Conservation (phyloP, 2,113 vertebrate genomes). For the Aptenodytes forsteri region DNA sequence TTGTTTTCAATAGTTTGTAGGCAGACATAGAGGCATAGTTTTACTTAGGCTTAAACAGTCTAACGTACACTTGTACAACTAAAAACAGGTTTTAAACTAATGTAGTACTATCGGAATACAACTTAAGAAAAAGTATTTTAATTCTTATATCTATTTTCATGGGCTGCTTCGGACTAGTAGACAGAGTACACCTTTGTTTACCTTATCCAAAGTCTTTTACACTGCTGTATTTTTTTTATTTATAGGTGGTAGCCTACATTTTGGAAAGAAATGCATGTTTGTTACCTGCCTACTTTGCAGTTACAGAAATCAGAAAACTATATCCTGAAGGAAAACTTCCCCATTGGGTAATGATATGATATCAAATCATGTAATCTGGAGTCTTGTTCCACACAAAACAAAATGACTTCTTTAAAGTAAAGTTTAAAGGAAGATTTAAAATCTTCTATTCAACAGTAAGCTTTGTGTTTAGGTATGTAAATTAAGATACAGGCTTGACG, state of each 20-base stretch:
- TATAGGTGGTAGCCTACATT: conserved; percentile 95
- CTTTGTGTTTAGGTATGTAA: not conserved
- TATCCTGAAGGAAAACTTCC: conserved; percentile 96
- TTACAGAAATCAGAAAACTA: conserved; percentile 95
- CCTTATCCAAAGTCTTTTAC: not conserved
- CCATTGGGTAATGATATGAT: conserved; percentile 86
- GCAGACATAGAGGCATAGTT: not conserved
- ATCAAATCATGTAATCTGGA: not conserved
- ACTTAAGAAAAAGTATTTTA: not conserved
- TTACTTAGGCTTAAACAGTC: not conserved
- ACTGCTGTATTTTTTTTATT: not conserved
- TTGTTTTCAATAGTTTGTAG: not conserved
- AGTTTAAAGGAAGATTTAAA: not conserved
- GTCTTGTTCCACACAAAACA: not conserved
- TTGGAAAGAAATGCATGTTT: conserved; percentile 97
- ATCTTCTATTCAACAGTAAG: not conserved
- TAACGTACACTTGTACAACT: not conserved
- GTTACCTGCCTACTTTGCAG: conserved; percentile 94
- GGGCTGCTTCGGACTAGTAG: not conserved
- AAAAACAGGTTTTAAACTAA: not conserved
- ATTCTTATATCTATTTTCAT: not conserved
- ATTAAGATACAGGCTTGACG: not conserved
- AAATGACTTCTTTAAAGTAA: not conserved
- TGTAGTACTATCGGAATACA: not conserved
- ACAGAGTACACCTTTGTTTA: not conserved